Evolutionary conservation across 1,140 invertebrate genomes (phyloP).

Genomic region (Drosophila lacteicornis): DNA sequence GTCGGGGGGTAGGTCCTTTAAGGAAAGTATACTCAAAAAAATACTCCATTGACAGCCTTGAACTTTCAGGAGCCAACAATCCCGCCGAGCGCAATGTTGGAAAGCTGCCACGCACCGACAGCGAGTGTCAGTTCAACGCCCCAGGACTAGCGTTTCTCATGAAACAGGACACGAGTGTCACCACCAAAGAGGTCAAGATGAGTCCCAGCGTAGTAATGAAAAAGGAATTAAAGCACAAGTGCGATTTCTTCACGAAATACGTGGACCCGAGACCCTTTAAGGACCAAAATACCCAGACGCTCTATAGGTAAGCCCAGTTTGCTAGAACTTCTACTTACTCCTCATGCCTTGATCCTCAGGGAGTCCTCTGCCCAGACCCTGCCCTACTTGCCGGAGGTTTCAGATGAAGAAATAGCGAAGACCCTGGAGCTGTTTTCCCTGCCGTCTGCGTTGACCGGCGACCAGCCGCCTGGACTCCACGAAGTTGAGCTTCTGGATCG

Average conservation of each 20-base stretch:
- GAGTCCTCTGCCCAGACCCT: constrained; percentile 91
- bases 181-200: constrained; percentile 57
- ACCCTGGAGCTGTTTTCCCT: constrained; percentile 72
- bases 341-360: constrained; percentile 27
- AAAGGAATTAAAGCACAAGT: constrained; percentile 49
- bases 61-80: constrained; percentile 55
- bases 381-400: constrained; percentile 88
- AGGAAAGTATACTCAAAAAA: too few species aligned
- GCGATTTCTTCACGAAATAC: constrained; percentile 56
- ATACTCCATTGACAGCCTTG: background rate
- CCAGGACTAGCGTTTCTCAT: constrained; percentile 55
- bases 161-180: constrained; percentile 23
- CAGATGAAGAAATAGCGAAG: constrained; percentile 63
- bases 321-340: background rate
- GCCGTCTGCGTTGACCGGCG: constrained; percentile 51
- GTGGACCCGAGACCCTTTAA: constrained; percentile 46
- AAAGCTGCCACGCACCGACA: constrained; percentile 60
- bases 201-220: constrained; percentile 12
- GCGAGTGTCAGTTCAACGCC: constrained; percentile 59
- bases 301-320: constrained; percentile 58
- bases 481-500: constrained; percentile 78
- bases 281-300: constrained; percentile 68
- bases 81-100: constrained; percentile 46
- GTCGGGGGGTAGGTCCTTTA: constrained; percentile 31
- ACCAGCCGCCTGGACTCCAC: constrained; percentile 66